A percentile compares a stretch with the other conserved stretches of the same genome.
These are phyloP conservation scores for Sminthopsis crassicaudata DNA, from an alignment of 2,113 vertebrate genomes.

Conservation along the genomic window DNA sequence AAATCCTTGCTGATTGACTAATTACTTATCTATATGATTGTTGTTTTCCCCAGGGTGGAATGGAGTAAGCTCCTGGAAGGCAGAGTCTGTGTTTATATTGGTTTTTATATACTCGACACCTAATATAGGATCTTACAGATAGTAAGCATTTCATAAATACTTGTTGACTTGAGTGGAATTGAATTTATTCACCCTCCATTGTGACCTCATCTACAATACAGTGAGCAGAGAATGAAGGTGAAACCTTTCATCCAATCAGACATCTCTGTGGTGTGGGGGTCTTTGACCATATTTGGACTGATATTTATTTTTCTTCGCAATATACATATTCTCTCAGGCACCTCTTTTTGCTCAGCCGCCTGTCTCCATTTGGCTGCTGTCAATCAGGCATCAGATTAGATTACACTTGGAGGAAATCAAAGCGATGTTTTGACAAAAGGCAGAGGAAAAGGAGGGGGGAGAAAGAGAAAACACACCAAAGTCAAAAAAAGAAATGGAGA, in stretches of 20 bases:
- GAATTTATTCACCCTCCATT: neutral
- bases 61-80: neutral
- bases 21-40: neutral
- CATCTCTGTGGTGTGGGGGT: neutral
- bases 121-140: neutral
- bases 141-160: neutral
- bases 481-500: too few relatives aligned
- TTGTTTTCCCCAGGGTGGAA: neutral
- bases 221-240: neutral
- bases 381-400: neutral
- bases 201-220: neutral
- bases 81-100: neutral
- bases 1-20: neutral
- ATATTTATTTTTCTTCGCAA: neutral
- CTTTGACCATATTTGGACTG: neutral
- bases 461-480: neutral
- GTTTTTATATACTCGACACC: neutral
- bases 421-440: constrained; percentile 24
- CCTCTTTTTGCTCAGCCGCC: neutral
- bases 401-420: neutral
- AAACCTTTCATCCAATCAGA: neutral
- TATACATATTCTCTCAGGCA: neutral
- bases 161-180: neutral
- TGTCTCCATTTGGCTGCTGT: neutral
- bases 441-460: neutral